Base-by-base conservation (phyloP, 2,797 vertebrate genomes). In the Eidolon dupreanum region DNA sequence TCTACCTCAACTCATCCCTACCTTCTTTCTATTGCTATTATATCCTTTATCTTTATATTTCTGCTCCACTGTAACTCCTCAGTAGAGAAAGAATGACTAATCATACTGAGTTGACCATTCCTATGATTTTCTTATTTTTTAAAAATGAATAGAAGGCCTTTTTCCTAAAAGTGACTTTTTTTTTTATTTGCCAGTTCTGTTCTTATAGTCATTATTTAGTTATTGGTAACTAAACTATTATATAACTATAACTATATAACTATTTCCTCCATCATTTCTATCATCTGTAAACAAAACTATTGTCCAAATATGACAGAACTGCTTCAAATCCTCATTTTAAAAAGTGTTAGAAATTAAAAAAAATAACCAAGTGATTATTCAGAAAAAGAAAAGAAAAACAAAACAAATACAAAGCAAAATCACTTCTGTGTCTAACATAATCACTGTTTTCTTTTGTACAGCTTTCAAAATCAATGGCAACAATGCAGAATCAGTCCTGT, bases 391-490 rank as follows among this genome's bases (percentile, higher is more conserved):
- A 93, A 71, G 28, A 17, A 36, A 88, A 66, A 57, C 28, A 79
- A 85, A 55, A 6, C 13, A 51, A 94, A 90, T 31, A 6, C 31
- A 68, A 36, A 87, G 51, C 20, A 33, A 53, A 41, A 73, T 26
- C 24, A 81, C 17, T 86, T 71, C 8, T 73, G 36, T 84, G 19
- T 86, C 59, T 85, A 68, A 70, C 24, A 57, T 59, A 73, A 55
- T 73, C 36, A 38, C 86, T 1, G 5, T 88, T 70, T 74, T 77
- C 19, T 88, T 93, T 68, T 73, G 16, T 36, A 46, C 11, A 73
- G 57, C 11, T 86, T 89, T 96, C n/a, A 89, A 87, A 94, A 96
- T 90, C 74, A 96, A 71, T 68, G 55, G 4, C 31, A 79, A 66
- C 36, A 86, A 57, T 70, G 46, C 10, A 93, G 66, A 83, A 73